Conservation (phyloP, 2,113 vertebrate genomes). For the Myotis davidii region DNA sequence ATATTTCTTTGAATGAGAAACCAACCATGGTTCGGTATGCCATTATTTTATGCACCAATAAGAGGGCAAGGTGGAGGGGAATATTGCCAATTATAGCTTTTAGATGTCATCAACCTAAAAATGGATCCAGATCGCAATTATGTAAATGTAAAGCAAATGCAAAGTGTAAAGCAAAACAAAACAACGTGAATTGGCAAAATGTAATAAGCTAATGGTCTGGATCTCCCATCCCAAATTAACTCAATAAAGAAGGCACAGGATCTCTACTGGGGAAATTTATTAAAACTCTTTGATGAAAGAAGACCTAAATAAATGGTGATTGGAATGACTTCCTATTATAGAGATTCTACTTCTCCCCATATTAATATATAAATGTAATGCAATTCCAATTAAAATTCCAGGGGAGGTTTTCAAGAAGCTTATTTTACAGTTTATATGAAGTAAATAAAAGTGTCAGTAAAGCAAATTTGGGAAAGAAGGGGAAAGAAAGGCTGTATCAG, state of each 20-base stretch:
- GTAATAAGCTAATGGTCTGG: background rate
- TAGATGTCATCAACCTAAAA: background rate
- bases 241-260: background rate
- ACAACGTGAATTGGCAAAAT: background rate
- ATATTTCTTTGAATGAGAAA: background rate
- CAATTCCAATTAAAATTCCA: background rate
- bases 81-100: background rate
- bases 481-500: background rate
- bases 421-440: background rate
- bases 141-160: background rate
- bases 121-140: background rate
- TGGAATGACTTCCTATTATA: background rate
- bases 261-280: background rate
- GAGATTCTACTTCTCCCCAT: background rate
- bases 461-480: background rate
- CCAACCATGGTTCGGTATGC: background rate
- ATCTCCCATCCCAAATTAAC: background rate
- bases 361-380: background rate
- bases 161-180: background rate
- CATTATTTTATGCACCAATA: background rate
- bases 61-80: background rate
- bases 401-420: background rate
- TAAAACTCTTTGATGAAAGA: background rate
- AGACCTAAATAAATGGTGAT: background rate
- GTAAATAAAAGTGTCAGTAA: conserved; percentile 1